Evolutionary conservation across 2,888 invertebrate species (phyloP).

Genomic region (Aspidiotus destructor): DNA sequence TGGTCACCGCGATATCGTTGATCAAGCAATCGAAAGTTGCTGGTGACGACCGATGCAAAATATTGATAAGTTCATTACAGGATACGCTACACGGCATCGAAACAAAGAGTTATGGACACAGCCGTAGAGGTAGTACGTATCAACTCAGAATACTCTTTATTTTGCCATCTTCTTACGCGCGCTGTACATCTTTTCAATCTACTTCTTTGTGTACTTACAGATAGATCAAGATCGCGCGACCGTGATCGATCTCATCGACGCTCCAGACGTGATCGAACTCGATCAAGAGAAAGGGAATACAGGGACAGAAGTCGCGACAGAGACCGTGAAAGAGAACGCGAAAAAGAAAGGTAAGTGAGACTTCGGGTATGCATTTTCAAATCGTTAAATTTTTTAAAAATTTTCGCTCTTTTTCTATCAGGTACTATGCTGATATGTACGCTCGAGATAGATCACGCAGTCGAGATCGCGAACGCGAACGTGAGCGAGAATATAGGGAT

Average conservation of each 20-base stretch:
- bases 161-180: background rate
- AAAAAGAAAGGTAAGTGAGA: conserved; percentile 39
- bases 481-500: conserved; percentile 62
- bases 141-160: background rate
- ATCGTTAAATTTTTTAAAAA: background rate
- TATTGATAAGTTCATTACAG: conserved; percentile 88
- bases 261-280: conserved; percentile 53
- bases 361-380: background rate
- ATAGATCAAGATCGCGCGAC: conserved; percentile 44
- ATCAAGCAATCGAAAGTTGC: conserved; percentile 97
- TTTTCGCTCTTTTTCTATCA: conserved; percentile 16
- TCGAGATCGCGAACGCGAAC: conserved; percentile 55
- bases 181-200: background rate
- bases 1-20: conserved; percentile 95
- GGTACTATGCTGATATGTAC: conserved; percentile 35
- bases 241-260: conserved; percentile 48
- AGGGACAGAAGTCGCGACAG: conserved; percentile 51
- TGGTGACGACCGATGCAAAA: conserved; percentile 94
- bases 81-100: conserved; percentile 96
- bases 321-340: conserved; percentile 50
- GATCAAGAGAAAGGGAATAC: conserved; percentile 46
- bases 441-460: conserved; percentile 58
- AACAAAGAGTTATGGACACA: conserved; percentile 85
- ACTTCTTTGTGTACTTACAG: conserved; percentile 11
- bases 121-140: conserved; percentile 48